Evolutionary conservation across 1,140 invertebrate species (phyloP).

Genomic region (Drosophila willistoni): DNA sequence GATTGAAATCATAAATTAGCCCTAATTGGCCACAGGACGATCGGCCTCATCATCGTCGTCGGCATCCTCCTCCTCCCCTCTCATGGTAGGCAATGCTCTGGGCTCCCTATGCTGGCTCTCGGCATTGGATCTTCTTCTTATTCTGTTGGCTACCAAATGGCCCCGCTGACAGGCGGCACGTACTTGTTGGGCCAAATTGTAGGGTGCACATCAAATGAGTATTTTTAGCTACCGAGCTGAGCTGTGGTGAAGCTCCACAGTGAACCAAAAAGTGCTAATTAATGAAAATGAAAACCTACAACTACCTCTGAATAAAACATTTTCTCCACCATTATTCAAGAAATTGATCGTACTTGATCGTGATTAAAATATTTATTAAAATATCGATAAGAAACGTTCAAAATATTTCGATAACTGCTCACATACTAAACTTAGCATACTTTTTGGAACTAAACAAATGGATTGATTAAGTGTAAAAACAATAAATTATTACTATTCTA

Average conservation of each 20-base stretch:
- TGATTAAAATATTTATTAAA: too few relatives aligned
- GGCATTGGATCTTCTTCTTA: neutral
- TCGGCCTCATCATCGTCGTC: constrained; percentile 11
- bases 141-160: neutral
- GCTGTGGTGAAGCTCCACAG: constrained; percentile 24
- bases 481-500: too few relatives aligned
- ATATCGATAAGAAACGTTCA: neutral
- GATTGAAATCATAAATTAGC: constrained; percentile 81
- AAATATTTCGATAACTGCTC: neutral
- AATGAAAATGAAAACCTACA: neutral
- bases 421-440: neutral
- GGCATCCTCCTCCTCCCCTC: neutral
- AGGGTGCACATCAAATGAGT: constrained; percentile 44
- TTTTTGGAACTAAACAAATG: neutral
- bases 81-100: neutral
- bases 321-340: too few relatives aligned
- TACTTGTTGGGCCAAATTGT: constrained; percentile 62
- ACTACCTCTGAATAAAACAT: too few relatives aligned
- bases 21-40: constrained; percentile 74
- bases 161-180: constrained; percentile 51
- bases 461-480: too few relatives aligned
- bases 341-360: too few relatives aligned
- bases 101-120: neutral
- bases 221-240: constrained; percentile 59
- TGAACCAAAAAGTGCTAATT: constrained; percentile 9